phyloP scores from a whole-genome alignment of 2,113 vertebrate genomes.

The Indicator maculatus region DNA sequence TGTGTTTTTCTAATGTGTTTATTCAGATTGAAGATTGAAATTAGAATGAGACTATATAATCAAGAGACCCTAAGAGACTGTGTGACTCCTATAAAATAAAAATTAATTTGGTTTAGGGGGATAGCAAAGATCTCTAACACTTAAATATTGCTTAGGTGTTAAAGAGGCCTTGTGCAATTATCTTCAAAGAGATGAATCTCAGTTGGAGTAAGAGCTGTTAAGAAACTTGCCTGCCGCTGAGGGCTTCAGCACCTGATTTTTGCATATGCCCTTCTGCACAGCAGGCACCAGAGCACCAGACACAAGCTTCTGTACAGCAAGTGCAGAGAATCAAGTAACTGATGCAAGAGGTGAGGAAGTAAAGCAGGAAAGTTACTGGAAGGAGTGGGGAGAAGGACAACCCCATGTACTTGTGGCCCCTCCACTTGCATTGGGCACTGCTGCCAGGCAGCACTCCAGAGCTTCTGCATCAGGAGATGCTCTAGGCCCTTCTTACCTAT shows the following conservation, averaged over 20 bases:
- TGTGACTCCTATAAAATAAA: conserved; percentile 22
- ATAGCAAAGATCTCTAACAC: not conserved
- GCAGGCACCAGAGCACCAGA: not conserved
- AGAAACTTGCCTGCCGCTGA: not conserved
- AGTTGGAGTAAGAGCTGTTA: not conserved
- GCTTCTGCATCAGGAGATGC: not conserved
- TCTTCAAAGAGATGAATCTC: not conserved
- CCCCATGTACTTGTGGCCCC: not conserved
- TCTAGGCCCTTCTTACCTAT: not conserved
- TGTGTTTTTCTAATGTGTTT: conserved; percentile 56
- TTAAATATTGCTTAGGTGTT: not conserved
- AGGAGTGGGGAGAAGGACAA: not conserved
- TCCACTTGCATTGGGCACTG: not conserved
- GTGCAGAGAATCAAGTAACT: not conserved
- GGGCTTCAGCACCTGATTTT: not conserved
- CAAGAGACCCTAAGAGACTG: conserved; percentile 27
- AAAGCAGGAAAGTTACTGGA: not conserved
- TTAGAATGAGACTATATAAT: conserved; percentile 33
- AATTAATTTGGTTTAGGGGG: conserved; percentile 24
- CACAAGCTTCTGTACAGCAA: not conserved
- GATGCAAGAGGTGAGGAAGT: not conserved
- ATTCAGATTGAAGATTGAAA: conserved; percentile 62
- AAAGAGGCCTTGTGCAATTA: not conserved
- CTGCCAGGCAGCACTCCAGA: not conserved
- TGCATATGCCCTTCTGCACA: not conserved